phyloP scores from a whole-genome alignment of 2,113 vertebrate species.

The Synodontis membranacea region DNA sequence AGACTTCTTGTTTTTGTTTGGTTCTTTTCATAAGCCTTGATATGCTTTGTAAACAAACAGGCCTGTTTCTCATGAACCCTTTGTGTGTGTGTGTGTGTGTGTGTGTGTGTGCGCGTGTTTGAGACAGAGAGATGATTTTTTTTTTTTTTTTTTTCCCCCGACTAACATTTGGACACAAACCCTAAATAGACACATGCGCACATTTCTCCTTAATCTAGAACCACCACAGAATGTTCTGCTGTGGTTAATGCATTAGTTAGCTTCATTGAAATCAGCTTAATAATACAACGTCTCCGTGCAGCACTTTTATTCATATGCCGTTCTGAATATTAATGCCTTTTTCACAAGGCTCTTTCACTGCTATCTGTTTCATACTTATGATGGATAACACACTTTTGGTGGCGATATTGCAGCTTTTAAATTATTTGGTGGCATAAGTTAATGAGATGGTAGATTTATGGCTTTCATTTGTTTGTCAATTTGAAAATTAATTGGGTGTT shows the following conservation, averaged over 20 bases:
- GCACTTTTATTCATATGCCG: slow-evolving; percentile 46
- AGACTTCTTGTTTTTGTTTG: slow-evolving; percentile 47
- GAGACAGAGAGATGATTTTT: slow-evolving; percentile 18
- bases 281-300: slow-evolving; percentile 17
- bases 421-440: slow-evolving; percentile 93
- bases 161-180: slow-evolving; percentile 5
- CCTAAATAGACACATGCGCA: slow-evolving; percentile 13
- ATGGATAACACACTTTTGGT: slow-evolving; percentile 92
- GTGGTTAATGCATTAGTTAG: slow-evolving; percentile 30
- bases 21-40: slow-evolving; percentile 51
- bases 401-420: slow-evolving; percentile 92
- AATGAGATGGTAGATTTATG: slow-evolving; percentile 99
- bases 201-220: slow-evolving; percentile 16
- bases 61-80: slow-evolving; percentile 52
- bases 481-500: slow-evolving; percentile 99
- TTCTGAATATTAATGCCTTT: slow-evolving; percentile 54
- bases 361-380: slow-evolving; percentile 98
- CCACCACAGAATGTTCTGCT: slow-evolving; percentile 8
- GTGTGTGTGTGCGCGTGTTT: slow-evolving; percentile 27
- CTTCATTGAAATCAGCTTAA: slow-evolving; percentile 19
- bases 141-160: not conserved
- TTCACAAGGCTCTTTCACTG: slow-evolving; percentile 81
- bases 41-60: slow-evolving; percentile 64
- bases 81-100: slow-evolving; percentile 30
- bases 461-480: slow-evolving; percentile 99